Percentiles rank a stretch among this genome's conserved stretches.
These are phyloP conservation scores for Neoitamus cyanurus DNA, from an alignment of 2,888 invertebrate species.

Conservation along the genomic window DNA sequence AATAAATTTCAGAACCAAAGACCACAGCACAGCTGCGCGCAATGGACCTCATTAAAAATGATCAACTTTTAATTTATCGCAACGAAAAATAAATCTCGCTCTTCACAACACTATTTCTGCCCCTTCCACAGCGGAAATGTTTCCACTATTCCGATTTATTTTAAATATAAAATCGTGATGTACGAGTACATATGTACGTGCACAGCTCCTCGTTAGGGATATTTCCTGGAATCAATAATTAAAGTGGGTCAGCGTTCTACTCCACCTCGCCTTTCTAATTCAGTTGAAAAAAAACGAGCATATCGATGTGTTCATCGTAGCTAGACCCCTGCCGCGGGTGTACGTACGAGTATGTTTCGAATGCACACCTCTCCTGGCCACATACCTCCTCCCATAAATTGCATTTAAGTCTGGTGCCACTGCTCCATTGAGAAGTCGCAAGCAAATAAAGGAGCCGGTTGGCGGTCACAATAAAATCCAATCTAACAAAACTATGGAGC, in stretches of 20 bases:
- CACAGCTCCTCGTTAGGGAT: not conserved
- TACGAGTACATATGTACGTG: not conserved
- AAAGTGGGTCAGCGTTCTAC: not conserved
- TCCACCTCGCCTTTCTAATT: not conserved
- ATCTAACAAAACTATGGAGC: not conserved
- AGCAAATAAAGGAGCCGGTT: not conserved
- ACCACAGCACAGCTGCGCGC: too few relatives aligned
- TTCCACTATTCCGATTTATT: not conserved
- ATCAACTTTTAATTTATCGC: not conserved
- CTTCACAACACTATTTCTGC: not conserved
- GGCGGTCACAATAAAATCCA: slow-evolving; percentile 11
- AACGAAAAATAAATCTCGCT: not conserved
- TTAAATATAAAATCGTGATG: not conserved
- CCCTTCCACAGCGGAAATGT: not conserved
- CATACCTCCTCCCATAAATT: not conserved
- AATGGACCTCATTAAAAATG: not conserved
- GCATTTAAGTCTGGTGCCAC: not conserved
- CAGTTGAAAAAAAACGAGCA: not conserved
- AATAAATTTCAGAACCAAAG: too few relatives aligned
- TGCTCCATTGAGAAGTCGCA: not conserved
- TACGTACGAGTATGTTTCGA: not conserved
- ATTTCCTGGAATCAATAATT: not conserved
- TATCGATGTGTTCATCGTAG: not conserved
- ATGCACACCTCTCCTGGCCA: not conserved
- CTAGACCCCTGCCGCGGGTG: too few relatives aligned